Evolutionary conservation across 1,140 invertebrate species (phyloP).

Genomic region (Drosophila pruinosa): DNA sequence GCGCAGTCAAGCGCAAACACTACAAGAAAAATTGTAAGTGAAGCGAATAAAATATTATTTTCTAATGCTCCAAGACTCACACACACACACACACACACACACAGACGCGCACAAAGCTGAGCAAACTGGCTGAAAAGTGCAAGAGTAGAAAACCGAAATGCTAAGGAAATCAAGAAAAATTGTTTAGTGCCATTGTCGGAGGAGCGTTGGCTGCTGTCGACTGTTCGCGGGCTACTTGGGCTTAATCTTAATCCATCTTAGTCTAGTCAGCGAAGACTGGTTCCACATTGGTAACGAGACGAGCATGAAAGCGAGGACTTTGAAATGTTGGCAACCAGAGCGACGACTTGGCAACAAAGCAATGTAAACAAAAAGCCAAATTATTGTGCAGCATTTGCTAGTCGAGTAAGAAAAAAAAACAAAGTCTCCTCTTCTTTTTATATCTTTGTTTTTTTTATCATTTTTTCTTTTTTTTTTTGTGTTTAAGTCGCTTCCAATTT

Average conservation of each 20-base stretch:
- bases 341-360: constrained; percentile 31
- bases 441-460: not conserved
- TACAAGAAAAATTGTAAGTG: constrained; percentile 80
- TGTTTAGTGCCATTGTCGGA: constrained; percentile 53
- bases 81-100: constrained; percentile 29
- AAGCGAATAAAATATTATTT: constrained; percentile 82
- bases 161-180: constrained; percentile 74
- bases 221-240: constrained; percentile 56
- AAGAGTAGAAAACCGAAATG: constrained; percentile 37
- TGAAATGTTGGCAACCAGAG: constrained; percentile 58
- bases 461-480: constrained; percentile 1
- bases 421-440: not conserved
- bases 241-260: constrained; percentile 82
- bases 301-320: constrained; percentile 42
- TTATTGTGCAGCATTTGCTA: constrained; percentile 77
- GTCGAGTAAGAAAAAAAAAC: no score
- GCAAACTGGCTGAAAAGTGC: constrained; percentile 28
- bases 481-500: constrained; percentile 11
- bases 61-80: constrained; percentile 69
- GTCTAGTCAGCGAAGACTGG: constrained; percentile 60
- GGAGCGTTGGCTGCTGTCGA: constrained; percentile 28
- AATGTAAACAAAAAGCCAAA: constrained; percentile 76
- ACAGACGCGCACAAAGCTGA: not conserved
- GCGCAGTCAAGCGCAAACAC: constrained; percentile 67
- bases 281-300: not conserved